Evolutionary conservation across 2,113 vertebrate species (phyloP), one percentile per base, ranked within the genome.

Genomic region (Macroglossus sobrinus): DNA sequence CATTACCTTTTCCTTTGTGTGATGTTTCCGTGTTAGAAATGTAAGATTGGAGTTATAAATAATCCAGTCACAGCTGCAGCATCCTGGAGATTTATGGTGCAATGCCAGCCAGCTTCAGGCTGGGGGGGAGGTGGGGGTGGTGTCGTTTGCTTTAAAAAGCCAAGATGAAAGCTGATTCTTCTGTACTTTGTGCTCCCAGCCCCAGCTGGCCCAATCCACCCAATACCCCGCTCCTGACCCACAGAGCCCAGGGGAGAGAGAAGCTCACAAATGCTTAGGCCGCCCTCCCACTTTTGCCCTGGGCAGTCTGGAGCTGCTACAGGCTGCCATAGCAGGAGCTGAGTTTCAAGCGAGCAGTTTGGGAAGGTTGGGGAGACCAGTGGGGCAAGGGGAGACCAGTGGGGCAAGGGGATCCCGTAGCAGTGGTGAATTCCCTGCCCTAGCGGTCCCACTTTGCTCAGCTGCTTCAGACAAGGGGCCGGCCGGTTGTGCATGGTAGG

Each of bases 1-100:
- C 93, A 97, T 98, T 98, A 98, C 98, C 96, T 98, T 97, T 97
- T 93, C 97, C 98, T 98, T 98, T 98, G 98, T 98, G 98, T 98
- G 97, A 97, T 98, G 96, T 98, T 98, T 98, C 97, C 79, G 81
- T 93, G 97, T 93, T 97, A 93, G 98, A 96, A 98, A 97, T 97
- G 93, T 97, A 98, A 98, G 98, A 96, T 94, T 94, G 88, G 92
- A 95, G 98, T 98, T 98, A 98, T 98, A 99, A 98, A 98, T 98
- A 98, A 98, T 97, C 98, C 47, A 68, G 98, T 98, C 98, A 97
- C 97, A 98, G 98, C 97, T 97, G 97, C 94, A 96, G 94, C 95
- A 74, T 97, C 97, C 95, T 95, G n/a, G 16, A 98, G 98, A 98
- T 97, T 98, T 97, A 98, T 91, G 95, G 95, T 43, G 91, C 89